Percentiles rank a stretch among this genome's conserved stretches.
Evolutionary conservation across 2,888 invertebrate genomes (phyloP).

Genomic region (Tortrix viridana): DNA sequence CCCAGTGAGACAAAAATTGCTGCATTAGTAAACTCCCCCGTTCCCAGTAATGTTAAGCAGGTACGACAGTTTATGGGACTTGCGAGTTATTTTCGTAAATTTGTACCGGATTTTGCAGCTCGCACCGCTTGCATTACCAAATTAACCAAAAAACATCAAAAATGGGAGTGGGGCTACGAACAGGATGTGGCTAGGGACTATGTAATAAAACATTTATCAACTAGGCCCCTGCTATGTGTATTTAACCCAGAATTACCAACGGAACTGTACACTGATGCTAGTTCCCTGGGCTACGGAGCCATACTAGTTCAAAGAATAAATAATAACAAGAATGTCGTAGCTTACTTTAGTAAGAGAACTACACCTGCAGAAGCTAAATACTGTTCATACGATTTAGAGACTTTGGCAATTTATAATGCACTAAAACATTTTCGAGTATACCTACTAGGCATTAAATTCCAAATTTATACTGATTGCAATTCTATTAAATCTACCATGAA

Average conservation of each 20-base stretch:
- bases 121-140: constrained; percentile 2
- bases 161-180: not conserved
- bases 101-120: constrained; percentile 2
- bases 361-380: too few species aligned
- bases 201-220: constrained; percentile 30
- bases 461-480: too few species aligned
- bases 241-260: constrained; percentile 45
- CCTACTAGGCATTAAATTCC: too few species aligned
- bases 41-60: not conserved
- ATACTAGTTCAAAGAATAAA: too few species aligned
- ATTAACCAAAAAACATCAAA: not conserved
- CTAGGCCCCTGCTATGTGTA: constrained; percentile 43
- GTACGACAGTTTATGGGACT: not conserved
- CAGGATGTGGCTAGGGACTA: not conserved
- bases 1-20: not conserved
- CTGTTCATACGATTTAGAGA: too few species aligned
- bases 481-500: too few species aligned
- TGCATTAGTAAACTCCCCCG: not conserved
- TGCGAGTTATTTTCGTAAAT: constrained; percentile 4
- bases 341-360: too few species aligned
- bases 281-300: too few species aligned
- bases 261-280: too few species aligned
- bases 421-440: too few species aligned
- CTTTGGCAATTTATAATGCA: too few species aligned
- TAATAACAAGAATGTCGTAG: too few species aligned